Conservation (phyloP, 2,113 vertebrate species). For the Coturnix japonica region DNA sequence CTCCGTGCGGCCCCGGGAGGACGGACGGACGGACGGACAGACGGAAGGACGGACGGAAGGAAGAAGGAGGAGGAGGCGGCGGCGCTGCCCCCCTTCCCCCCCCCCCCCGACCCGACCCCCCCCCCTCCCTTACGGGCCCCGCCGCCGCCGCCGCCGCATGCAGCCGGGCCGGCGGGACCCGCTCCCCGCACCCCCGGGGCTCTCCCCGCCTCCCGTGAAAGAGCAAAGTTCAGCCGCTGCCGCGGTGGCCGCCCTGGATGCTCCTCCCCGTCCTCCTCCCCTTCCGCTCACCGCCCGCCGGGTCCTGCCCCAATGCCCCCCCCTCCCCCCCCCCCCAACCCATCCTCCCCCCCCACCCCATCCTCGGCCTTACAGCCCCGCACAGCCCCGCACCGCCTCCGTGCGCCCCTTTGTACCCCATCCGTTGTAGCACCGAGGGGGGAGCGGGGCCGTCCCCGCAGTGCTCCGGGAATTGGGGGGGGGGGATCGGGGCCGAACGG, state of each 20-base stretch:
- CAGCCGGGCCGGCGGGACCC: constrained; percentile 3
- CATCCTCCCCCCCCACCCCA: too few relatives aligned
- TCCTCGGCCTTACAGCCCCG: too few relatives aligned
- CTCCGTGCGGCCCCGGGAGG: not conserved
- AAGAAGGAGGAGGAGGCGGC: too few relatives aligned
- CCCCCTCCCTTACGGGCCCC: not conserved
- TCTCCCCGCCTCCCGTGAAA: constrained; percentile 13
- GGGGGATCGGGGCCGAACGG: too few relatives aligned
- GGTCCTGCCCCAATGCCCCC: not conserved
- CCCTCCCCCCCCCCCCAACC: too few relatives aligned
- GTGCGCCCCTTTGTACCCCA: not conserved
- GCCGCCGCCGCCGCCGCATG: not conserved
- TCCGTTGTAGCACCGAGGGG: too few relatives aligned
- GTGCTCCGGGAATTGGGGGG: too few relatives aligned
- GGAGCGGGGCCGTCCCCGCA: too few relatives aligned
- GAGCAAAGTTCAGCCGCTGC: constrained; percentile 38
- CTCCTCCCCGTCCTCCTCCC: constrained; percentile 31
- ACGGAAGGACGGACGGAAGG: too few relatives aligned
- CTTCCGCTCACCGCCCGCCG: constrained; percentile 10
- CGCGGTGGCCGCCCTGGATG: constrained; percentile 35
- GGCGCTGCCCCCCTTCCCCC: too few relatives aligned
- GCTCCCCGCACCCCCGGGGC: not conserved
- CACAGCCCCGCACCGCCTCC: not conserved
- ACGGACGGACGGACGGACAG: too few relatives aligned
- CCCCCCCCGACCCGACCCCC: not conserved